Evolutionary conservation across 2,113 vertebrate genomes (phyloP).

Genomic region (Cephalopholis sonnerati): DNA sequence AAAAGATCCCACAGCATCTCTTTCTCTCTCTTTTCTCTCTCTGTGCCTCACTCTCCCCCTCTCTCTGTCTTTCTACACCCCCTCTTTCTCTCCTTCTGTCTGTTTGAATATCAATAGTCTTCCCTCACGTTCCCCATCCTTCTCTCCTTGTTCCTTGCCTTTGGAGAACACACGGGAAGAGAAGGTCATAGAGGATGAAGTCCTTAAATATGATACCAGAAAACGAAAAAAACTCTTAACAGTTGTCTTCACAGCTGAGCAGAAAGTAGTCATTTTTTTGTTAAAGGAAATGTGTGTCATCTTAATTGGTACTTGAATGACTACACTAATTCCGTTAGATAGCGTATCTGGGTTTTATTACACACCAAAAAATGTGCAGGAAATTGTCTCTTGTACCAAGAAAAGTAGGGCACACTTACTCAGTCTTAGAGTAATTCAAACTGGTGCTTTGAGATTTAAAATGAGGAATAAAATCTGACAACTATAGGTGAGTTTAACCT

Average conservation of each 20-base stretch:
- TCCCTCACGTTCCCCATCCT: constrained; percentile 52
- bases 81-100: constrained; percentile 46
- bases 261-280: background rate
- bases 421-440: background rate
- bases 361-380: background rate
- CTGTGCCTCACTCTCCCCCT: constrained; percentile 22
- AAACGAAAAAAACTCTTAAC: background rate
- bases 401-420: background rate
- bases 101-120: constrained; percentile 72
- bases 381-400: background rate
- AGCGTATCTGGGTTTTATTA: background rate
- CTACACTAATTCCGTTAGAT: background rate
- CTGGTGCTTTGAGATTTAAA: background rate
- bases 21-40: constrained; percentile 54
- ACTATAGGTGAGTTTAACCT: constrained; percentile 43
- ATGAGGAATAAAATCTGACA: background rate
- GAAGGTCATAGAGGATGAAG: constrained; percentile 58
- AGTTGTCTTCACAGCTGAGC: background rate
- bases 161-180: constrained; percentile 34
- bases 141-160: constrained; percentile 37
- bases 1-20: constrained; percentile 76
- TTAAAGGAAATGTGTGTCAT: constrained; percentile 1
- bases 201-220: constrained; percentile 30
- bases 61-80: constrained; percentile 43
- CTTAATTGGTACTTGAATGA: constrained; percentile 18